Base-by-base conservation (phyloP, 1,140 invertebrate species). In the Drosophila subobscura region DNA sequence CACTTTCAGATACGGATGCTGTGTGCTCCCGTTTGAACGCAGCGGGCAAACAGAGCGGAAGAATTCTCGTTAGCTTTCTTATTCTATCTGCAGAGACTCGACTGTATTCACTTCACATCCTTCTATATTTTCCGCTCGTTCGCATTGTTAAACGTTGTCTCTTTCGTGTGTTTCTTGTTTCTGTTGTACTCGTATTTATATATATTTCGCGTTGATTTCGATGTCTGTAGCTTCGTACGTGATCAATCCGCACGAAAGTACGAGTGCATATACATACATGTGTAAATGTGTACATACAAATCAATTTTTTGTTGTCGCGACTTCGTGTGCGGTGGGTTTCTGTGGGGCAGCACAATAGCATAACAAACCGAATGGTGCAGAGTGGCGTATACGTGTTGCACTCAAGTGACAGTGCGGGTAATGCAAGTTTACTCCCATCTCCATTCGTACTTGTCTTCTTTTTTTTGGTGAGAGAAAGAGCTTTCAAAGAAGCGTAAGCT, bases 1-100 rank as follows among this genome's bases (percentile, higher is more conserved):
- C 77, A 77, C 54, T 77, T 88, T 86, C 78, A 77, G 81, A 81
- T 80, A 79, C 72, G 59, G 61, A 73, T 77, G 68, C 80, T 73
- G 80, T 77, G 76, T 68, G 80, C 58, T 83, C 57, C 60, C 70
- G 65, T 65, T 59, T 64, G 46, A 74, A 77, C 79, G 56, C 71
- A 70, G 46, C 57, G 68, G 54, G 29, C 47, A 76, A 72, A 50
- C 64, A 64, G 77, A 85, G 73, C 81, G 73, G 41, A 73, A 75
- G 65, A 84, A 67, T 84, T 73, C 37, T 56, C 44, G 29, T 63
- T 50, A 7, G 20, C 45, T 47, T 41, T 67, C 45, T 29, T 61
- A 25, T 45, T 51, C 25, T 56, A 16, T 72, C 44, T 68, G 25
- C 49, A 51, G 58, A 61, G 29, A 61, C 25, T 57, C 53, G 65